phyloP scores from a whole-genome alignment of 2,888 invertebrate species.

The Euzophera pinguis region DNA sequence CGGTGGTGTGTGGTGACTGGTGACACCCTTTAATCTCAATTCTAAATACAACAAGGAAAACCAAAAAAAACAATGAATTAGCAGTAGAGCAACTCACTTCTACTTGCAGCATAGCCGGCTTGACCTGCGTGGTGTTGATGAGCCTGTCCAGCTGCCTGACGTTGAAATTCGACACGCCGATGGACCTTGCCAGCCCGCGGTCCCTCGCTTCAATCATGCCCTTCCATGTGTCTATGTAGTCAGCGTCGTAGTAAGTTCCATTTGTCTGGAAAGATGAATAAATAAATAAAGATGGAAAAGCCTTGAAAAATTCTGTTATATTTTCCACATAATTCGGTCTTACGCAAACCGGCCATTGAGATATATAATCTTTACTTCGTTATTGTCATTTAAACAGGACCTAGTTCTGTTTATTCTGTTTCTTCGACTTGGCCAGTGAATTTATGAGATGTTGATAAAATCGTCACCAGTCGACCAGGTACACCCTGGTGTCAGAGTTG shows the following conservation, averaged over 20 bases:
- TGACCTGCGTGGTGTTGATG: constrained; percentile 55
- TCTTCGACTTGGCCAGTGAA: too few relatives aligned
- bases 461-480: too few relatives aligned
- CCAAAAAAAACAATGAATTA: too few relatives aligned
- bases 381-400: too few relatives aligned
- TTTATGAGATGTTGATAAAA: too few relatives aligned
- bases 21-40: too few relatives aligned
- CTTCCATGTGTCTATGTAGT: constrained; percentile 84
- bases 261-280: constrained; percentile 31
- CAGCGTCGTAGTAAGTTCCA: constrained; percentile 54
- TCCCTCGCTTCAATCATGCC: constrained; percentile 83
- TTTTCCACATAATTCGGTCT: background rate
- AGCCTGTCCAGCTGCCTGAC: constrained; percentile 82
- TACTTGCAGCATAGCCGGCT: constrained; percentile 81
- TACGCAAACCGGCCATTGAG: too few relatives aligned
- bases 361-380: too few relatives aligned
- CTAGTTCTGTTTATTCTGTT: too few relatives aligned
- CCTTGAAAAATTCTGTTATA: background rate
- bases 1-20: too few relatives aligned
- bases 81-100: constrained; percentile 39
- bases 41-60: too few relatives aligned
- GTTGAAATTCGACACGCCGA: constrained; percentile 91
- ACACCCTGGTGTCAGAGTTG: too few relatives aligned
- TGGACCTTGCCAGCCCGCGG: constrained; percentile 81
- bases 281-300: constrained; percentile 3